A percentile compares a stretch with the other conserved stretches of the same genome.
Evolutionary conservation across 2,797 vertebrate genomes (phyloP).

Genomic region (Gymnothorax javanicus): DNA sequence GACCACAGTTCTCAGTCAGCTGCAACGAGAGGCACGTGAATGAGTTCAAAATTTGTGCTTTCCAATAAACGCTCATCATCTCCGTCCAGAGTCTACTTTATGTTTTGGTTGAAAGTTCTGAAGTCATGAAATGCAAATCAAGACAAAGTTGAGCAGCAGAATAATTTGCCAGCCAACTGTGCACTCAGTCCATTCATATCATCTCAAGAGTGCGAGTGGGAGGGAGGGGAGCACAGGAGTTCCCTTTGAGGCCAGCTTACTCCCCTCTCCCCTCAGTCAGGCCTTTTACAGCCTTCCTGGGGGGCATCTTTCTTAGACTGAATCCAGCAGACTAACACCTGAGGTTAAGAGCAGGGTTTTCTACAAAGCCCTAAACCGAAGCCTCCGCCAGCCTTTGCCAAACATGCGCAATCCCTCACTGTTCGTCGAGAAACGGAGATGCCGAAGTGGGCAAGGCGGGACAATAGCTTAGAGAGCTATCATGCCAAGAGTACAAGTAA

Average conservation of each 20-base stretch:
- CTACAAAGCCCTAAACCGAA: conserved; percentile 23
- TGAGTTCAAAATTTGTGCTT: neutral
- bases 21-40: neutral
- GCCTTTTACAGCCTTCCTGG: neutral
- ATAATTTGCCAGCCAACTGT: neutral
- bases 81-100: neutral
- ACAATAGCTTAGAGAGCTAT: conserved; percentile 20
- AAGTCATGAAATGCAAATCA: neutral
- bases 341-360: conserved; percentile 27
- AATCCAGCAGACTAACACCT: neutral
- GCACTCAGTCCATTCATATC: neutral
- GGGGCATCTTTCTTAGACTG: neutral
- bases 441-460: conserved; percentile 20
- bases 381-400: conserved; percentile 2
- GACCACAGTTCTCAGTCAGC: neutral
- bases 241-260: neutral
- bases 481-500: neutral
- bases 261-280: neutral
- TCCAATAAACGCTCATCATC: neutral
- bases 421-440: conserved; percentile 25
- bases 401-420: conserved; percentile 12
- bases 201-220: neutral
- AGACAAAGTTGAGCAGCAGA: neutral
- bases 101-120: neutral
- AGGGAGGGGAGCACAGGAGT: neutral